A percentile compares a stretch with the other conserved stretches of the same genome.
Evolutionary conservation across 1,140 invertebrate species (phyloP).

Genomic region (Drosophila busckii): DNA sequence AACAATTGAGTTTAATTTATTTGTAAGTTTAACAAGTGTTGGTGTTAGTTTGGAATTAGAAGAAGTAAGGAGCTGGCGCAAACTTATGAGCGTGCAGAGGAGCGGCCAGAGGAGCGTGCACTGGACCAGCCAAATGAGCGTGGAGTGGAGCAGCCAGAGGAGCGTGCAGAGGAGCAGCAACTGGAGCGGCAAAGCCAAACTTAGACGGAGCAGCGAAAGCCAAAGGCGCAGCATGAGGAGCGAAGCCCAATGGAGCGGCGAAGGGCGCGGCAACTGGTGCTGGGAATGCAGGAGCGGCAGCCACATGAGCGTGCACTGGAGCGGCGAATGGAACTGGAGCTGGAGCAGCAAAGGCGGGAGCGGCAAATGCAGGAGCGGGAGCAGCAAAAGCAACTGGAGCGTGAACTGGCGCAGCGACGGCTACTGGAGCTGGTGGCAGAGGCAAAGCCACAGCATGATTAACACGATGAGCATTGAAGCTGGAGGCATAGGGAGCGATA

Average conservation of each 20-base stretch:
- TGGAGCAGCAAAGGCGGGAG: conserved; percentile 57
- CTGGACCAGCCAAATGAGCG: conserved; percentile 44
- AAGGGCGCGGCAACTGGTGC: conserved; percentile 17
- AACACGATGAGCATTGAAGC: conserved; percentile 81
- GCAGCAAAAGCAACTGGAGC: conserved; percentile 40
- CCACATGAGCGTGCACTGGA: conserved; percentile 7
- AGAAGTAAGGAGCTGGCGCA: conserved; percentile 52
- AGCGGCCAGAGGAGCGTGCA: conserved; percentile 57
- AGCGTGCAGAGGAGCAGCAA: conserved; percentile 45
- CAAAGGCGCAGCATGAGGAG: conserved; percentile 1
- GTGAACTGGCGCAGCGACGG: conserved; percentile 42
- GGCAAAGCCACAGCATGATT: conserved; percentile 82
- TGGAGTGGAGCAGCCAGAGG: conserved; percentile 47
- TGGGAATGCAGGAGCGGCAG: conserved; percentile 24
- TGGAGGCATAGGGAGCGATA: conserved; percentile 80
- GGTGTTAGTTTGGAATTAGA: conserved; percentile 29
- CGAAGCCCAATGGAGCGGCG: conserved; percentile 28
- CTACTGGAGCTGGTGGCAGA: conserved; percentile 49
- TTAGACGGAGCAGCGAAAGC: background rate
- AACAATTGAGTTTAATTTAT: conserved; percentile 39
- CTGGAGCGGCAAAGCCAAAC: conserved; percentile 39
- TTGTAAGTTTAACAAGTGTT: conserved; percentile 26
- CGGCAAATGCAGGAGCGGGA: conserved; percentile 40
- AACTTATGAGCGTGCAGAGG: conserved; percentile 58
- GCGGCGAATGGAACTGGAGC: conserved; percentile 28